Percentiles rank a stretch among this genome's conserved stretches.
These are phyloP conservation scores for Drosophila antonietae DNA, from an alignment of 2,888 invertebrate genomes.

Conservation along the genomic window DNA sequence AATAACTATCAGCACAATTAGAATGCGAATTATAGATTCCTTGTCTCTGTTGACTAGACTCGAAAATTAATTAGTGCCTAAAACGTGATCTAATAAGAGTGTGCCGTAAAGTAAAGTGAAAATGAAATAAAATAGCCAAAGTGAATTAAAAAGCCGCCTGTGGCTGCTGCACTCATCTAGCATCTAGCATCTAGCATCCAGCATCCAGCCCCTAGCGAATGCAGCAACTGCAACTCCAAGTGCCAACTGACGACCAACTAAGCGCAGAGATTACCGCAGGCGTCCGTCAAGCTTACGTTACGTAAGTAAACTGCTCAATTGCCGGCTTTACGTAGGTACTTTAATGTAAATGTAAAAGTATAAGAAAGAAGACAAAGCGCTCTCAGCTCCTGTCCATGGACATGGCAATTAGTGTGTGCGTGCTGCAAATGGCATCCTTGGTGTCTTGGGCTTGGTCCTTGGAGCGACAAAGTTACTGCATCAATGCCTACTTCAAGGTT, in stretches of 20 bases:
- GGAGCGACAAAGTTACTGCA: conserved; percentile 46
- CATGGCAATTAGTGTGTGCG: conserved; percentile 7
- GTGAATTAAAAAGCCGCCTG: conserved; percentile 20
- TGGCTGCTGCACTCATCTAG: conserved; percentile 24
- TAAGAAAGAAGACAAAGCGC: background rate
- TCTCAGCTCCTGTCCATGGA: background rate
- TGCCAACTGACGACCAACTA: conserved; percentile 1
- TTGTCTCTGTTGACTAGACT: background rate
- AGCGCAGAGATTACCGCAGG: conserved; percentile 3
- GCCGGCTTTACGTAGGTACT: conserved; percentile 5
- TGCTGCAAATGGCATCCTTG: conserved; percentile 12
- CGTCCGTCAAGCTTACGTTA: conserved; percentile 25
- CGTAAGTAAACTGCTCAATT: conserved; percentile 37
- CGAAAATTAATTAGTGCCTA: conserved; percentile 7
- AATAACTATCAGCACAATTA: conserved; percentile 25
- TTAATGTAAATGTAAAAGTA: conserved; percentile 7
- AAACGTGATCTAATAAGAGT: conserved; percentile 19
- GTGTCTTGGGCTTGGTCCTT: conserved; percentile 5
- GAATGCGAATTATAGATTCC: conserved; percentile 13
- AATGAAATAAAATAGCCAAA: conserved; percentile 27
- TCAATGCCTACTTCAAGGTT: conserved; percentile 62
- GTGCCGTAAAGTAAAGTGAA: conserved; percentile 19
- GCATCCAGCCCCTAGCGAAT: background rate
- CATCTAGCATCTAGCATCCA: background rate
- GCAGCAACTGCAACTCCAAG: conserved; percentile 7